phyloP scores from a whole-genome alignment of 1,140 invertebrate genomes.

The Galendromus occidentalis region DNA sequence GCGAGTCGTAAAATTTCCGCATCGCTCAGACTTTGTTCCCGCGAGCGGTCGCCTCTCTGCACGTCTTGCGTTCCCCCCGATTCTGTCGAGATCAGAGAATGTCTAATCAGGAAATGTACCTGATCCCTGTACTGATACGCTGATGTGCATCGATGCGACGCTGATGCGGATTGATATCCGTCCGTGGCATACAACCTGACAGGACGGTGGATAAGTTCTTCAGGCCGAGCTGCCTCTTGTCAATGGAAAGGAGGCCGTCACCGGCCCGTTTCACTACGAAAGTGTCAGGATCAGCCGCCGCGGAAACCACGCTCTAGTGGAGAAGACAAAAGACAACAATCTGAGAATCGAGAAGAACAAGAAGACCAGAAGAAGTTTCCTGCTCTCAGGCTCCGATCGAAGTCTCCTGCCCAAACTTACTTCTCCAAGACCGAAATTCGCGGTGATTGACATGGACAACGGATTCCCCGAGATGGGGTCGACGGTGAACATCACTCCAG shows the following conservation, averaged over 20 bases:
- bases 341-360: background rate
- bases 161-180: background rate
- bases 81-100: background rate
- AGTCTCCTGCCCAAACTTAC: constrained; percentile 24
- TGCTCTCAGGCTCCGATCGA: background rate
- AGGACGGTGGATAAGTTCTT: background rate
- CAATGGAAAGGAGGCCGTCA: background rate
- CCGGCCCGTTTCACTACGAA: background rate
- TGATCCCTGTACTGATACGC: background rate
- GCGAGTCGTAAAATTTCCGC: background rate
- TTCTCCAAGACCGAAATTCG: constrained; percentile 24
- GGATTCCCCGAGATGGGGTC: background rate
- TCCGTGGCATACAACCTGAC: background rate
- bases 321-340: background rate
- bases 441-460: background rate
- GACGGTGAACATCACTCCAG: background rate
- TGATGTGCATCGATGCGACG: background rate
- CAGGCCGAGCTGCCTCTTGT: background rate
- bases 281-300: constrained; percentile 47
- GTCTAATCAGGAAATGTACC: background rate
- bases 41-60: background rate
- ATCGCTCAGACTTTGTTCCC: background rate
- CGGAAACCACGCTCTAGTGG: constrained; percentile 49
- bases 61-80: background rate
- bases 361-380: background rate